phyloP scores from a whole-genome alignment of 2,797 vertebrate genomes.

The Hypotaenidia okinawae region DNA sequence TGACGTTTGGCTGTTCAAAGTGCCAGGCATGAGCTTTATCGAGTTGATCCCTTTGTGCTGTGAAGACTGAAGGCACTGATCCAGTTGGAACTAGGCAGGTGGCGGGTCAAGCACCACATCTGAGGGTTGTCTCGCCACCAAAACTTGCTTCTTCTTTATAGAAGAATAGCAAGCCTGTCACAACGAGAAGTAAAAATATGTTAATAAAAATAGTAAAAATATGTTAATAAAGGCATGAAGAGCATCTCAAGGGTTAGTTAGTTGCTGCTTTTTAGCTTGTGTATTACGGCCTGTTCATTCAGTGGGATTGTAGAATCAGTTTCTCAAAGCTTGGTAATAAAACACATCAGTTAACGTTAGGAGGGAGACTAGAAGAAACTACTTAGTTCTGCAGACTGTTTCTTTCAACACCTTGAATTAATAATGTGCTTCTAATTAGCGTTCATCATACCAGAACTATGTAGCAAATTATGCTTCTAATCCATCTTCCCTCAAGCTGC shows the following conservation, averaged over 20 bases:
- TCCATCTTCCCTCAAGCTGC: background rate
- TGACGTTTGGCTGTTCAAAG: background rate
- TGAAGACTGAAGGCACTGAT: background rate
- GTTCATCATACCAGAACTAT: background rate
- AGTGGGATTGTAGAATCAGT: background rate
- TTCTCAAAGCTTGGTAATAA: background rate
- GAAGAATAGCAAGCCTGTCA: background rate
- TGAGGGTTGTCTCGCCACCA: background rate
- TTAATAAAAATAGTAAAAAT: background rate
- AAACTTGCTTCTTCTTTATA: background rate
- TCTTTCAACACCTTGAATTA: constrained; percentile 48
- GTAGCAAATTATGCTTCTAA: constrained; percentile 8
- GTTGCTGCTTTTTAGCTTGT: background rate
- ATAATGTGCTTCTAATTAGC: background rate
- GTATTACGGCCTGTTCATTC: background rate
- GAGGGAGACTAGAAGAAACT: background rate
- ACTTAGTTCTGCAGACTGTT: background rate
- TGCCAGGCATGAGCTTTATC: background rate
- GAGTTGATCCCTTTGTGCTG: background rate
- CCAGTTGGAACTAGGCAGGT: background rate
- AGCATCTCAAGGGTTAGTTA: background rate
- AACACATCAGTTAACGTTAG: background rate
- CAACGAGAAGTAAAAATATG: background rate
- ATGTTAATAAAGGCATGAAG: background rate
- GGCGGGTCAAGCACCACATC: background rate